Evolutionary conservation across 1,140 invertebrate genomes (phyloP), one percentile per base, ranked within the genome.

Genomic region (Ladona fulva): DNA sequence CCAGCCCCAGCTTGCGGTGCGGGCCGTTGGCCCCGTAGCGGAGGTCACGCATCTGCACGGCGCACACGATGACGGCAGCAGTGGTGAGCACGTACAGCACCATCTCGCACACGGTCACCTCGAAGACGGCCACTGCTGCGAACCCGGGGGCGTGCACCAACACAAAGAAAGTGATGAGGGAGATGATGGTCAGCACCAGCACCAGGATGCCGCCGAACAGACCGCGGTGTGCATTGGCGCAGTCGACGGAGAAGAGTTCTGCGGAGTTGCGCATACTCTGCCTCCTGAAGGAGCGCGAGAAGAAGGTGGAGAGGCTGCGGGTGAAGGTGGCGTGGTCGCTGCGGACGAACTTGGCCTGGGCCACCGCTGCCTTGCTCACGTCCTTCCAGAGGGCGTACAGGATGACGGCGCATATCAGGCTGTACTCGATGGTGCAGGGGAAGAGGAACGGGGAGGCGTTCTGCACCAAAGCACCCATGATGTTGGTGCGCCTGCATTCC

Each of bases 111-210:
- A 93, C 86, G 79, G 92, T 93, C 12, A 94, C 91, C 85, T 94
- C 90, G 59, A 92, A 88, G 77, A 93, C 91, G 0, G 92, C 93
- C 37, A 86, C 86, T 22, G 89, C 88, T 80, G 92, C 88, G 66
- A 91, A 87, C 80, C 88, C 84, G 80, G 90, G 88, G 81, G 89
- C 90, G 76, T 91, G 90, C 78, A 93, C 91, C 7, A 95, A 86
- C 0, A 97, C 94, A 85, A 96, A 96, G 85, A 96, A 97, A 86
- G 96, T 93, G 75, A 96, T 96, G 77, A 96, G 89, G 24, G 93
- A 93, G 78, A 97, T 94, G 29, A 97, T 93, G 3, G 95, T 96
- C 59, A 94, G 85, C 1, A 96, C 94, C 66, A 94, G 91, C 3
- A 95, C 86, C 12, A 96, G 85, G 77, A 96, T 93, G 12, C 95